Base-by-base conservation (phyloP, 2,888 invertebrate genomes). In the Orchesellides sinensis region DNA sequence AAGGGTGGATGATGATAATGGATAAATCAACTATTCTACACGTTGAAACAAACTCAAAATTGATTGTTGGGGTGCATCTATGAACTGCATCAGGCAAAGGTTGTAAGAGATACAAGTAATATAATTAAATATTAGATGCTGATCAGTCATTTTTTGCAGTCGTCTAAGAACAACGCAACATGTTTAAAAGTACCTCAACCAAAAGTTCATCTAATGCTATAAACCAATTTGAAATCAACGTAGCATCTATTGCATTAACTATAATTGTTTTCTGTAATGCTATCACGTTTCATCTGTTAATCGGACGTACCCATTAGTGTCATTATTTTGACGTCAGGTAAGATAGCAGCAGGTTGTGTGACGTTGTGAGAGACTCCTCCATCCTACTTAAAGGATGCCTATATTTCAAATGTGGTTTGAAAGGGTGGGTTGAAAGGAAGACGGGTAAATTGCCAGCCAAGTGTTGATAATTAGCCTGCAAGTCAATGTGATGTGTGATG, bases 391-490 rank as follows among this genome's bases (percentile, higher is more conserved):
- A 40, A 40, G n/a, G 40, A 40, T n/a, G n/a, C n/a, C n/a, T n/a
- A n/a, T n/a, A n/a, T 40, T 40, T 40, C 10, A 40, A 8, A 40
- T 40, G 40, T 8, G 40, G n/a, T 40, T 8, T 61, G 61, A 73
- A 61, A 61, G 10, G 40, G n/a, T 40, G n/a, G n/a, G n/a, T n/a
- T 56, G 54, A 68, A 45, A 45, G 69, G 54, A 35, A 56, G 35
- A 54, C 25, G 54, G 63, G 65, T 72, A 78, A 80, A 80, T 72
- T 80, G 72, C 32, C 66, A 72, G 80, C 65, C 73, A 47, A 73
- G 72, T 80, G 72, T 35, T 65, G 47, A 59, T 80, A 80, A 80
- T 80, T 80, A 80, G 80, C 49, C 32, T 72, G 56, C 80, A 56
- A 72, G 56, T n/a, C 72, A 72, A 72, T 70, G 63, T 72, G 56